These are phyloP conservation scores for Lumbricus terrestris DNA, from an alignment of 2,888 invertebrate species.

Conservation along the genomic window DNA sequence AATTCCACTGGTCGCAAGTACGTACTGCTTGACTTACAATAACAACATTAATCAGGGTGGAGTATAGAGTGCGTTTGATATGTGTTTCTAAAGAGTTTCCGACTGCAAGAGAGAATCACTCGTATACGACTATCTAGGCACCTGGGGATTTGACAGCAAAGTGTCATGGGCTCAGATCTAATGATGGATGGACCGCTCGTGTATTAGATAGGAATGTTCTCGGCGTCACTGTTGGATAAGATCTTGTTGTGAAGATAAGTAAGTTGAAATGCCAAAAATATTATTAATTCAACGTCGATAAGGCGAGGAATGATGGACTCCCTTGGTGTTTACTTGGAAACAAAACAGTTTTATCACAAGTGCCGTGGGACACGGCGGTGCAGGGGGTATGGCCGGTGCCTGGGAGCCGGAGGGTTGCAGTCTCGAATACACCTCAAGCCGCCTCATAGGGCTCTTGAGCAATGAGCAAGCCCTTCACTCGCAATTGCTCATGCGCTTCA, in stretches of 20 bases:
- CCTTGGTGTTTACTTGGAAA: neutral
- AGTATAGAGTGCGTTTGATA: neutral
- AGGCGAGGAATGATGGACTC: neutral
- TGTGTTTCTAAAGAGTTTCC: neutral
- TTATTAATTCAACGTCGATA: neutral
- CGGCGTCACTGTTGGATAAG: neutral
- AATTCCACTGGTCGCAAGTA: neutral
- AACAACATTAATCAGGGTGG: neutral
- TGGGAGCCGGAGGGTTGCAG: too few species aligned
- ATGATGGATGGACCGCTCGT: neutral
- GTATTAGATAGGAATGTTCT: neutral
- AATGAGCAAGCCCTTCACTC: too few species aligned
- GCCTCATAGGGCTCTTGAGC: too few species aligned
- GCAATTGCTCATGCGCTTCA: too few species aligned
- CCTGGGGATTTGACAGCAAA: neutral
- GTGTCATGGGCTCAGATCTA: neutral
- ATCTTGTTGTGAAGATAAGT: neutral
- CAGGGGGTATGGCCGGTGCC: too few species aligned
- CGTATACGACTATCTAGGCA: neutral
- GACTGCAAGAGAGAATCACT: neutral
- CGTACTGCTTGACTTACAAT: conserved; percentile 3
- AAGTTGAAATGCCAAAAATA: neutral
- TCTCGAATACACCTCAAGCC: too few species aligned
- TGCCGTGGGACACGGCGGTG: too few species aligned
- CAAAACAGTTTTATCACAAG: neutral